Conservation (phyloP, 1,140 invertebrate genomes). For the Listronotus bonariensis region DNA sequence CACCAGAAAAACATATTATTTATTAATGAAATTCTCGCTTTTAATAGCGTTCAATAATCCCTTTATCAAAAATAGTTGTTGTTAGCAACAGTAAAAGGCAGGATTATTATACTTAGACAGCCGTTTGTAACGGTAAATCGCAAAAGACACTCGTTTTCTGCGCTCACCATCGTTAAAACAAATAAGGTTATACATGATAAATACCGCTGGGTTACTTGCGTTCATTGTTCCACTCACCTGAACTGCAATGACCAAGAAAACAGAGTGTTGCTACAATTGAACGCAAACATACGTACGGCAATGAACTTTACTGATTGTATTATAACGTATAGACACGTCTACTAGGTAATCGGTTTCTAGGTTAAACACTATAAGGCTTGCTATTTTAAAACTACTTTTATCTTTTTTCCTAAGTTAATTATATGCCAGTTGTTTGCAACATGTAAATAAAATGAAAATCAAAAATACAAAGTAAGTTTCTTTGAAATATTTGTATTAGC, state of each 20-base stretch:
- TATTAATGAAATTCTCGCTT: no score
- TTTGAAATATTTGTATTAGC: no score
- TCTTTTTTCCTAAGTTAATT: no score
- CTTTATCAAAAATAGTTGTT: no score
- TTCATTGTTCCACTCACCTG: conserved; percentile 55
- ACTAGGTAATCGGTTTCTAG: conserved; percentile 10
- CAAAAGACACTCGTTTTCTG: conserved; percentile 35
- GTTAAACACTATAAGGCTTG: background rate
- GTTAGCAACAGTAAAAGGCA: no score
- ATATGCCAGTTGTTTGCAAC: no score
- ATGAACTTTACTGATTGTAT: conserved; percentile 46
- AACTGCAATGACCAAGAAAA: conserved; percentile 51
- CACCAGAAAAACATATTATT: no score
- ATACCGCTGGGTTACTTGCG: conserved; percentile 51
- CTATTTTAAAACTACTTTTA: no score
- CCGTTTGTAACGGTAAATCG: conserved; percentile 26
- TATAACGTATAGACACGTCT: conserved; percentile 6
- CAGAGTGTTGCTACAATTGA: conserved; percentile 52
- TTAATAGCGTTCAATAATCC: no score
- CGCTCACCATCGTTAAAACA: conserved; percentile 43
- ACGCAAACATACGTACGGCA: conserved; percentile 45
- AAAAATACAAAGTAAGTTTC: no score
- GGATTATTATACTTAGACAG: conserved; percentile 7
- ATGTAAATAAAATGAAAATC: no score
- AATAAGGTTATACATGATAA: conserved; percentile 53